A percentile compares a stretch with the other conserved stretches of the same genome.
These are phyloP conservation scores for Upupa epops DNA, from an alignment of 2,113 vertebrate species.

Conservation along the genomic window DNA sequence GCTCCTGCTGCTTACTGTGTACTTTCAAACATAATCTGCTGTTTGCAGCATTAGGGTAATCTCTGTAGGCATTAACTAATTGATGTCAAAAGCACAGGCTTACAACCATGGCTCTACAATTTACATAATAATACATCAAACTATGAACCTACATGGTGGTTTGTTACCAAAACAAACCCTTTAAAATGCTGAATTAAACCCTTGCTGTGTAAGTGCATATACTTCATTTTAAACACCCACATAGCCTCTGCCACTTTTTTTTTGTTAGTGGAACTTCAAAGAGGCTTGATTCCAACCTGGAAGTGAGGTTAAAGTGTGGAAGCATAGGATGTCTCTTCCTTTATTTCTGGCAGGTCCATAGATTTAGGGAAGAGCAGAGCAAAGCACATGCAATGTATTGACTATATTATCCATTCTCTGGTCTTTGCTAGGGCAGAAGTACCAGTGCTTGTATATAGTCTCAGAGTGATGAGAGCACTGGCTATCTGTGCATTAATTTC, in stretches of 20 bases:
- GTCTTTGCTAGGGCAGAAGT: background rate
- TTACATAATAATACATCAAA: slow-evolving; percentile 51
- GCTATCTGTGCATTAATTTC: background rate
- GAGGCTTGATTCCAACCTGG: background rate
- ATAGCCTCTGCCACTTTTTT: background rate
- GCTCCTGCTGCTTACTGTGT: slow-evolving; percentile 39
- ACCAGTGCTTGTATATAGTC: background rate
- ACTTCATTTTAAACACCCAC: background rate
- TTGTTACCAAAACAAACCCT: slow-evolving; percentile 47
- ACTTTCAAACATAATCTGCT: slow-evolving; percentile 38
- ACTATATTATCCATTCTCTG: background rate
- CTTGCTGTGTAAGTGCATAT: background rate
- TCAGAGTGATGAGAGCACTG: background rate
- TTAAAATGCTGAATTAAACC: background rate
- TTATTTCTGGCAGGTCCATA: background rate
- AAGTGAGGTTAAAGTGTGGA: background rate
- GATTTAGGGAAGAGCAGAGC: background rate
- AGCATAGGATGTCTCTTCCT: background rate
- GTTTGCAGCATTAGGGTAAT: slow-evolving; percentile 56
- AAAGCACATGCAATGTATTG: background rate
- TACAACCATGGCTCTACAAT: slow-evolving; percentile 57
- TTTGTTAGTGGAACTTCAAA: background rate
- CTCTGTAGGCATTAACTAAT: slow-evolving; percentile 57
- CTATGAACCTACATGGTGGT: background rate
- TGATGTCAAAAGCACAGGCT: slow-evolving; percentile 57